A percentile compares a stretch with the other conserved stretches of the same genome.
Conservation (phyloP, 1,140 invertebrate species). For the Prorops nasuta region DNA sequence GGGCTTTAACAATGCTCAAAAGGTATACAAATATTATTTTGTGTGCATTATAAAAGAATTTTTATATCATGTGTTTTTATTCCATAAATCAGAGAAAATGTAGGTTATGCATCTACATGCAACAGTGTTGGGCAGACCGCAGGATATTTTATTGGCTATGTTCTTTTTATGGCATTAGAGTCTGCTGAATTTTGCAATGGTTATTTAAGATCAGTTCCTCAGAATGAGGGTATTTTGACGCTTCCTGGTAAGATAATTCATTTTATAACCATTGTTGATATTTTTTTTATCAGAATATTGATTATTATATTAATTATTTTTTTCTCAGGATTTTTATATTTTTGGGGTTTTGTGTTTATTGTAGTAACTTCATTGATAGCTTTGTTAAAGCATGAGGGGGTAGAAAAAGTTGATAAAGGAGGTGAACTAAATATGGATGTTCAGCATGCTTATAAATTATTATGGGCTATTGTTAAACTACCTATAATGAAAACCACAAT, state of each 20-base stretch:
- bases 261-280: slow-evolving; percentile 2
- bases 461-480: slow-evolving; percentile 83
- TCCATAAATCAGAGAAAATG: slow-evolving; percentile 70
- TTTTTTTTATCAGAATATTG: too few relatives aligned
- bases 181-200: slow-evolving; percentile 94
- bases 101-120: slow-evolving; percentile 98
- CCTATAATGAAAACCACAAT: slow-evolving; percentile 77
- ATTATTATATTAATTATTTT: slow-evolving; percentile 15
- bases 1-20: slow-evolving; percentile 98
- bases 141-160: slow-evolving; percentile 96
- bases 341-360: slow-evolving; percentile 94
- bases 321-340: slow-evolving; percentile 81
- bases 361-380: slow-evolving; percentile 87
- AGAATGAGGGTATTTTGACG: slow-evolving; percentile 76
- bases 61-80: slow-evolving; percentile 1
- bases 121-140: slow-evolving; percentile 98
- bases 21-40: slow-evolving; percentile 55
- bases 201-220: slow-evolving; percentile 78
- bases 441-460: slow-evolving; percentile 78
- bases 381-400: slow-evolving; percentile 84
- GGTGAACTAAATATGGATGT: slow-evolving; percentile 64
- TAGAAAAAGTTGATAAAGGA: slow-evolving; percentile 47
- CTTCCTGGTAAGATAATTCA: slow-evolving; percentile 66
- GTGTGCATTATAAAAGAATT: neutral
- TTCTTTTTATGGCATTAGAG: slow-evolving; percentile 96